Conservation (phyloP, 2,113 vertebrate genomes). For the Carollia perspicillata region DNA sequence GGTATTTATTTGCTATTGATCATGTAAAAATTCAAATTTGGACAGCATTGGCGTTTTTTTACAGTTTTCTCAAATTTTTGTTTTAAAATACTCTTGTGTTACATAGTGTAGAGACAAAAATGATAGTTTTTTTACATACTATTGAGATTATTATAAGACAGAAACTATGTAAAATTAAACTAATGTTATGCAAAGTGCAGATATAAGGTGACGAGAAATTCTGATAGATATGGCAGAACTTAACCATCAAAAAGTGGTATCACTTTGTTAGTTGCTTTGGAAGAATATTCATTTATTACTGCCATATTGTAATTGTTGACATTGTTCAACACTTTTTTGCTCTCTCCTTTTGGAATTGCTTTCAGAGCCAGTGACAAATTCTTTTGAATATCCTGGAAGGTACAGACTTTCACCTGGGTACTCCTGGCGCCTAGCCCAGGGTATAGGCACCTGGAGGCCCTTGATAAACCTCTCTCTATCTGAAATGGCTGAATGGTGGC, state of each 20-base stretch:
- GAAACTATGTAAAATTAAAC: slow-evolving; percentile 8
- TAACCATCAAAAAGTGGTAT: background rate
- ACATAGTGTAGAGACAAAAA: background rate
- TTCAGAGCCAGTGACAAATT: slow-evolving; percentile 34
- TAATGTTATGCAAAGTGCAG: background rate
- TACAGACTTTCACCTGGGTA: background rate
- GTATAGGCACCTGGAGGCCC: background rate
- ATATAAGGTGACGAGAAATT: background rate
- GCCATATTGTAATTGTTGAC: background rate
- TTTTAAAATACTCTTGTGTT: slow-evolving; percentile 13
- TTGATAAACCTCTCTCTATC: slow-evolving; percentile 52
- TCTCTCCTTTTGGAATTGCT: slow-evolving; percentile 44
- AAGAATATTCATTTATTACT: background rate
- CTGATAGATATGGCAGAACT: background rate
- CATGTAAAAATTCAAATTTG: slow-evolving; percentile 19
- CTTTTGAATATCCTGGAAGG: background rate
- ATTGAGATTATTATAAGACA: background rate
- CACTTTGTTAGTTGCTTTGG: background rate
- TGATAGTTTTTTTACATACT: background rate
- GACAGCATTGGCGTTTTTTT: background rate
- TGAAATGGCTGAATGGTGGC: slow-evolving; percentile 8
- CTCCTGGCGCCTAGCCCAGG: slow-evolving; percentile 32
- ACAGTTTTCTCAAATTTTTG: background rate
- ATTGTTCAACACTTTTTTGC: background rate
- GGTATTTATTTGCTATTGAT: background rate